A percentile compares a stretch with the other conserved stretches of the same genome.
These are phyloP conservation scores for Muscicapa adusta DNA, from an alignment of 2,113 vertebrate genomes.

Conservation along the genomic window DNA sequence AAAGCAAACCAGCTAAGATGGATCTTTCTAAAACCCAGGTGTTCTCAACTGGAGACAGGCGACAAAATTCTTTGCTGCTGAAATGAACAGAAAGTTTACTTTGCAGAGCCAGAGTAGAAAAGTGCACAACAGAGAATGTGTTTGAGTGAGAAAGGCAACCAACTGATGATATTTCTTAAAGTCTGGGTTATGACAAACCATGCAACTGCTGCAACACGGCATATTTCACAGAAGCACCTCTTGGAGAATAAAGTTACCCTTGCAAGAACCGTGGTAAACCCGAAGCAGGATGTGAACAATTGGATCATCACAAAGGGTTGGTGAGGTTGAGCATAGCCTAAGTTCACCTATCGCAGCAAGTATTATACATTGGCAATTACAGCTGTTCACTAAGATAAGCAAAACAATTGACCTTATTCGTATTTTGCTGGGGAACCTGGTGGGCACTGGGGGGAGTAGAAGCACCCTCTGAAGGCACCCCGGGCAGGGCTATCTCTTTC, in stretches of 20 bases:
- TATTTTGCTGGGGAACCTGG: background rate
- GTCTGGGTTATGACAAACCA: background rate
- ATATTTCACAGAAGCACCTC: background rate
- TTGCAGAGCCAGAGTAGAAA: background rate
- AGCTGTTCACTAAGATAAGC: background rate
- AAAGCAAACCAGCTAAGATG: background rate
- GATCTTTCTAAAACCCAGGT: background rate
- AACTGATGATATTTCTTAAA: background rate
- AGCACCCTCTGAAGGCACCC: background rate
- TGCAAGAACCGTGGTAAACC: background rate
- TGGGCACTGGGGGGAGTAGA: background rate
- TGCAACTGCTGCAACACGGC: background rate
- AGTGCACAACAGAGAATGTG: background rate
- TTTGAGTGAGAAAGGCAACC: background rate
- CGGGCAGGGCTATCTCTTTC: background rate
- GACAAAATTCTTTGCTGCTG: background rate
- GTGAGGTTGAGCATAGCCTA: background rate
- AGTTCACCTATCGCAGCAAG: background rate
- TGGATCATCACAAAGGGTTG: background rate
- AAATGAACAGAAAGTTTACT: background rate
- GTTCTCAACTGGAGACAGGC: background rate
- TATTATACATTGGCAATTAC: fast-evolving
- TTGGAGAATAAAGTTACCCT: background rate
- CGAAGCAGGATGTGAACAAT: background rate
- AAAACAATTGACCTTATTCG: background rate